Base-by-base conservation (phyloP, 2,113 vertebrate genomes). In the Cygnus atratus region DNA sequence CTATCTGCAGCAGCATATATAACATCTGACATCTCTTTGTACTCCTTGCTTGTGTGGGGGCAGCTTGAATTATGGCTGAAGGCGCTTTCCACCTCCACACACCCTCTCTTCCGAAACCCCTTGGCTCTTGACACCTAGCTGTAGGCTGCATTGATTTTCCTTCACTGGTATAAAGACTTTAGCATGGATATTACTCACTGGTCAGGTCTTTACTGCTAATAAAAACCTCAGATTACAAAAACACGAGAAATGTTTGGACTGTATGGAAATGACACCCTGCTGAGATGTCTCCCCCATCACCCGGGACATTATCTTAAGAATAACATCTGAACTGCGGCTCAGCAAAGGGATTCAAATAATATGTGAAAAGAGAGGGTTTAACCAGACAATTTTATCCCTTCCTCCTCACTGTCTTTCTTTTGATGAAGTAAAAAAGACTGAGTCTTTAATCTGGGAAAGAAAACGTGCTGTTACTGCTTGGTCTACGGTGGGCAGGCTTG, bases 111-210 rank as follows among this genome's bases (percentile, higher is more conserved):
- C 57, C 48, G 41, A 82, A 86, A 13, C 65, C 85, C 81, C 68
- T 81, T 92, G 76, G 86, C 88, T 96, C 78, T 68, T 96, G 96
- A 97, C 92, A 96, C 88, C 78, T 84, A 54, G 79, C 94, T 96
- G 75, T 81, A 88, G 87, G 93, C 86, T 48, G 84, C 92, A 97
- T 97, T 96, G 97, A 97, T 98, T 97, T 98, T 93, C 95, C 55
- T 97, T 97, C 97, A 96, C 90, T 80, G 68, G 6, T 95, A 95
- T 96, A 96, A 97, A 97, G 96, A 92, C 93, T 87, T 95, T 57
- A 95, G 88, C 93, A 31, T 88, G 84, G 93, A 73, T 97, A 96
- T 97, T 96, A 95, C 87, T 97, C 87, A 95, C 85, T 93, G 93
- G 75, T 92, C 90, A 80, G 88, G 87, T 87, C 89, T 95, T 95